These are phyloP conservation scores for Urechis unicinctus DNA, from an alignment of 2,888 invertebrate species.

Conservation along the genomic window DNA sequence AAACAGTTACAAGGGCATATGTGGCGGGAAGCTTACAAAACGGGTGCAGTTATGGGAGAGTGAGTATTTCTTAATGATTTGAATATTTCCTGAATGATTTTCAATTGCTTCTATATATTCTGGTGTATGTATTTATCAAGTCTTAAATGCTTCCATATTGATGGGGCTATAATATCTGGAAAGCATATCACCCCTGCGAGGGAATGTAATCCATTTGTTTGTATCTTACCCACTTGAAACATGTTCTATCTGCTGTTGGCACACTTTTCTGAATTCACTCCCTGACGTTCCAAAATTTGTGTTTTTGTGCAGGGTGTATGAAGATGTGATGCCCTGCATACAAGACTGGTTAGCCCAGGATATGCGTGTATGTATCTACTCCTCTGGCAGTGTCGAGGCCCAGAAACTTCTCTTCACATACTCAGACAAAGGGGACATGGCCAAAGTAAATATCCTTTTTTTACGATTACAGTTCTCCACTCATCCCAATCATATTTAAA, in stretches of 20 bases:
- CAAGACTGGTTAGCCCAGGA: constrained; percentile 66
- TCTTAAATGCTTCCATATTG: too few species aligned
- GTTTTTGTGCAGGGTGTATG: constrained; percentile 67
- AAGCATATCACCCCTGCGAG: too few species aligned
- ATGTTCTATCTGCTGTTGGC: too few species aligned
- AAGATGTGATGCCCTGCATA: constrained; percentile 73
- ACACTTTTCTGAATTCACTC: too few species aligned
- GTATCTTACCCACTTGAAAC: too few species aligned
- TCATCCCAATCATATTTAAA: too few species aligned
- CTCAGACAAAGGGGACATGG: constrained; percentile 70
- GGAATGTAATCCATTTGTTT: too few species aligned
- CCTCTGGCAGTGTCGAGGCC: constrained; percentile 84
- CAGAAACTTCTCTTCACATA: constrained; percentile 80
- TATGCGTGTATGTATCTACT: constrained; percentile 75
- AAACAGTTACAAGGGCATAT: constrained; percentile 87
- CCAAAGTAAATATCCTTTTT: constrained; percentile 52
- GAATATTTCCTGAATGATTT: too few species aligned
- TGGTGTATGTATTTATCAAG: too few species aligned
- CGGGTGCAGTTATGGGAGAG: constrained; percentile 77
- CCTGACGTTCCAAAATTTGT: background rate
- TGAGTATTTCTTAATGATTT: constrained; percentile 57
- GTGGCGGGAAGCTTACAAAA: constrained; percentile 77
- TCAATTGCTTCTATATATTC: too few species aligned
- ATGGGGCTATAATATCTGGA: too few species aligned
- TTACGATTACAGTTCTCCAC: background rate